phyloP scores from a whole-genome alignment of 37 sponge, comb jelly and placozoan genomes.

The Ephydatia muelleri region DNA sequence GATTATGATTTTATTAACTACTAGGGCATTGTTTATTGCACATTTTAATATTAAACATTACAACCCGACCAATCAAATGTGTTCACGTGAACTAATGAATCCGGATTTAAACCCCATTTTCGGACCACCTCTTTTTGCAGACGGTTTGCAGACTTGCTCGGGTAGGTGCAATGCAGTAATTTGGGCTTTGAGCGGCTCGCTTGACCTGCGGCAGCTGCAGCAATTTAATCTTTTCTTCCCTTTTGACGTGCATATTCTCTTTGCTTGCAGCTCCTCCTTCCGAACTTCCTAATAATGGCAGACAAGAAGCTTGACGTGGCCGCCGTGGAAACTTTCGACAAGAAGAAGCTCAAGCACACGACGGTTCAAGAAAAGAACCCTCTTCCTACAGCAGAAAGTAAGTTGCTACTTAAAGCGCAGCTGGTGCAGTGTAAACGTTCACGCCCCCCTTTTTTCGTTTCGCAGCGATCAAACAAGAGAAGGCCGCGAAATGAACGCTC shows the following conservation, averaged over 20 bases:
- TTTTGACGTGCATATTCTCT: neutral
- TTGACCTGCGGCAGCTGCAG: neutral
- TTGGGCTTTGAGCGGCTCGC: neutral
- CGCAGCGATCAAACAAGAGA: constrained; percentile 83
- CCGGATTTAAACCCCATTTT: neutral
- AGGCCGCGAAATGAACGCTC: constrained; percentile 9
- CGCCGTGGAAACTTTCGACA: constrained; percentile 78
- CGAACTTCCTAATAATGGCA: constrained; percentile 33
- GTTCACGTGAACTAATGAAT: neutral
- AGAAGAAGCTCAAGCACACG: constrained; percentile 80
- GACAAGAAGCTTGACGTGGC: constrained; percentile 85
- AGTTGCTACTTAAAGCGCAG: constrained; percentile 19
- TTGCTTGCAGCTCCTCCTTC: neutral
- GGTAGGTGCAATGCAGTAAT: neutral
- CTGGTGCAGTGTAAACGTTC: neutral
- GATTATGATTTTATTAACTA: constrained; percentile 82
- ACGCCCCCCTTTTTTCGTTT: constrained; percentile 10
- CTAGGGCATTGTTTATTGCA: constrained; percentile 2
- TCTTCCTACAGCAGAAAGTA: constrained; percentile 88
- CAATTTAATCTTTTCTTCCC: neutral
- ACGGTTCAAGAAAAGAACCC: constrained; percentile 88
- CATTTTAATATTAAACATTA: neutral
- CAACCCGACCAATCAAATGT: constrained; percentile 7
- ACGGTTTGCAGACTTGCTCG: neutral
- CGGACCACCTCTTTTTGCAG: neutral